Conservation (phyloP, 1,140 invertebrate genomes). For the Sycophila sp. region DNA sequence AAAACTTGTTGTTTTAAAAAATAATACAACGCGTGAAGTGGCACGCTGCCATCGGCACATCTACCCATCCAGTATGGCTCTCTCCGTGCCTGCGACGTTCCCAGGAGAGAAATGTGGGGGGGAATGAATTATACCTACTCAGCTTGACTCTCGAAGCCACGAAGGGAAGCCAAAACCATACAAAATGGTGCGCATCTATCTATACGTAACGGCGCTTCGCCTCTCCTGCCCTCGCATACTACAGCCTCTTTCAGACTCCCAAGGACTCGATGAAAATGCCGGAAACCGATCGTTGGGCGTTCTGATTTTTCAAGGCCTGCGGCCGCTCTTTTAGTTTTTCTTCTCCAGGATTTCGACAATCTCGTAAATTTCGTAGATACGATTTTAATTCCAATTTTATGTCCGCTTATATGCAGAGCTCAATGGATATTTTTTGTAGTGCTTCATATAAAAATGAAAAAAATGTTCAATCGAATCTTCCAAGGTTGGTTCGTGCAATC, state of each 20-base stretch:
- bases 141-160: constrained; percentile 26
- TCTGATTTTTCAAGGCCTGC: constrained; percentile 18
- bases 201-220: constrained; percentile 24
- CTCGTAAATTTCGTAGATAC: too few species aligned
- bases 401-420: too few species aligned
- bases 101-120: constrained; percentile 47
- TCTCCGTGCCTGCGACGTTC: constrained; percentile 39
- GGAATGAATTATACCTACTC: constrained; percentile 56
- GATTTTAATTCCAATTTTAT: too few species aligned
- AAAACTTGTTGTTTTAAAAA: constrained; percentile 32
- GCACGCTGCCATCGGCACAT: constrained; percentile 10
- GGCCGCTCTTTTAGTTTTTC: too few species aligned
- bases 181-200: constrained; percentile 49
- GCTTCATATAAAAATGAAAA: too few species aligned
- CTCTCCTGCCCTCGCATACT: constrained; percentile 26
- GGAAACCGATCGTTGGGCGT: constrained; percentile 4
- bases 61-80: not conserved
- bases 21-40: not conserved
- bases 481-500: too few species aligned
- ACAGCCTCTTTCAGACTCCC: constrained; percentile 24
- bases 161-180: constrained; percentile 47
- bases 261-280: not conserved
- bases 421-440: too few species aligned
- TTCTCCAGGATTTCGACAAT: too few species aligned
- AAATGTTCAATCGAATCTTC: too few species aligned